A percentile compares a stretch with the other conserved stretches of the same genome.
Conservation (phyloP, 2,888 invertebrate species). For the Trachelus tabidus region DNA sequence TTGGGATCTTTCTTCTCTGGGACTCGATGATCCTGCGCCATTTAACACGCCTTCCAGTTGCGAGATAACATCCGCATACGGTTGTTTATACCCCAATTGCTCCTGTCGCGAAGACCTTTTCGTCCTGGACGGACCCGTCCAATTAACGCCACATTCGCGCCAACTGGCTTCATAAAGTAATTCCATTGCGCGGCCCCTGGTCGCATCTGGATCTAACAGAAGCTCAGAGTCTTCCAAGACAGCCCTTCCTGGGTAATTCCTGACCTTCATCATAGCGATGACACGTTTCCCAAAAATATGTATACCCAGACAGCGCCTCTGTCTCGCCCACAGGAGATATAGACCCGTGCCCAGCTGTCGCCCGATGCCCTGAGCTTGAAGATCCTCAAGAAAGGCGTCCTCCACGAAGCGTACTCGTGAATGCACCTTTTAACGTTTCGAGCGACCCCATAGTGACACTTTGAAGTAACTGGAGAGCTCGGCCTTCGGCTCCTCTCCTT, state of each 20-base stretch:
- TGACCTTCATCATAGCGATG: constrained; percentile 76
- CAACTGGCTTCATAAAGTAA: constrained; percentile 87
- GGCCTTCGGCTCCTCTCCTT: neutral
- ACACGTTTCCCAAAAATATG: neutral
- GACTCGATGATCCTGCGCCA: constrained; percentile 15
- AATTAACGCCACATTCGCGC: constrained; percentile 71
- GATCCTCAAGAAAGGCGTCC: neutral
- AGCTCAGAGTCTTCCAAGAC: constrained; percentile 73
- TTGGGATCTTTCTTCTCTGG: constrained; percentile 26
- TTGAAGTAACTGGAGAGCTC: neutral
- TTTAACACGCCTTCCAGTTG: constrained; percentile 51
- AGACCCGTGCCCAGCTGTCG: neutral
- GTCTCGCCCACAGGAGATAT: neutral
- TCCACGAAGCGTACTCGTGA: neutral
- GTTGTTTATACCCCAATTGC: constrained; percentile 19
- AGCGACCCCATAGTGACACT: neutral
- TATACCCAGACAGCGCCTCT: neutral
- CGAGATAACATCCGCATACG: constrained; percentile 49
- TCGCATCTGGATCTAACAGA: constrained; percentile 78
- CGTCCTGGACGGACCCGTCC: constrained; percentile 42
- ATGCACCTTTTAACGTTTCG: neutral
- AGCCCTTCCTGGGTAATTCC: constrained; percentile 86
- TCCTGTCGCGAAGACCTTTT: constrained; percentile 21
- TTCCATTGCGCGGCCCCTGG: constrained; percentile 78
- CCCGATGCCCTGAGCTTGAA: neutral